Evolutionary conservation across 2,113 vertebrate genomes (phyloP), one percentile per base, ranked within the genome.

Genomic region (Asarcornis scutulata): DNA sequence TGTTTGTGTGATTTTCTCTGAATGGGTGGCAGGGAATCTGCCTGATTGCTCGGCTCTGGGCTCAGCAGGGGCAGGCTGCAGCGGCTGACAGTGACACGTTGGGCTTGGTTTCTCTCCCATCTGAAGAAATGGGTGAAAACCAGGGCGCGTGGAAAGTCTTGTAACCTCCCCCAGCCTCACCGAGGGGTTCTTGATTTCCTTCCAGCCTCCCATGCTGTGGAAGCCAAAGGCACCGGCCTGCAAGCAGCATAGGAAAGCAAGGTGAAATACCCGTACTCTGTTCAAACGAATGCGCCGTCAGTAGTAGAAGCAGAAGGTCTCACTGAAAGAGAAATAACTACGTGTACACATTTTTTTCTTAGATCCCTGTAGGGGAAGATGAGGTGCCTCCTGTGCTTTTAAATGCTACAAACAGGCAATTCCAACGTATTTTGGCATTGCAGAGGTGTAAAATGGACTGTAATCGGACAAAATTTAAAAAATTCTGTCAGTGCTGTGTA

Each of bases 21-120:
- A 80, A 74, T 10, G 59, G 48, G 79, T 91, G 62, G 76, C 53
- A 93, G 67, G 56, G 93, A 84, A 62, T 69, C 76, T 85, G 72
- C 86, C 40, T 60, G 40, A 60, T 83, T 7, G 2, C 69, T 63
- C 29, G 6, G 68, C 53, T 59, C 76, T 52, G 38, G 64, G 75
- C 18, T 2, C 74, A 78, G 83, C 8, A 2, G 42, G 83, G 78
- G 42, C 67, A 77, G 71, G 74, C 29, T 83, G 53, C 52, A 64
- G 87, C 3, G 3, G 18, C 20, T 18, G 4, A 44, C 34, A 76
- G 59, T 64, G 6, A 2, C 36, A 26, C 11, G 1, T 32, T 23
- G 3, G 34, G 34, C n/a, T 95, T 17, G 2, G 18, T 58, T 87
- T 90, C 67, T 23, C 46, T 72, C 59, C 44, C 4, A 6, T 73